Base-by-base conservation (phyloP, 2,797 vertebrate species). In the Platyrinchus mystaceus region DNA sequence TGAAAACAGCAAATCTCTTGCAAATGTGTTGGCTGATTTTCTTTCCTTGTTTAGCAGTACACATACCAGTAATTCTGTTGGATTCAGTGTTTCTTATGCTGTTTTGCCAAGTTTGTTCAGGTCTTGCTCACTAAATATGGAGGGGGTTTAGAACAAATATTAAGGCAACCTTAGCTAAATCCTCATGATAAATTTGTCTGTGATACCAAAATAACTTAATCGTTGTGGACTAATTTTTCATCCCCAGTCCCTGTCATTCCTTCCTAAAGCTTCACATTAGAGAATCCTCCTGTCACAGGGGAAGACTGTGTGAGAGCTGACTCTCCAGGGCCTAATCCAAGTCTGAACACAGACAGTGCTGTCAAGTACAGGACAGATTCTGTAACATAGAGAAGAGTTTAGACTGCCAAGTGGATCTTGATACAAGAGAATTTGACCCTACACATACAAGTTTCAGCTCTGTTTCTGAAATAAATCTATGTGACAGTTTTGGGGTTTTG, bases 381-480 rank as follows among this genome's bases (percentile, higher is more conserved):
- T 89, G 20, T 66, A 36, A 82, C 90, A 84, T 4, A 80, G 44
- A 87, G 80, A 78, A 81, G 84, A 78, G 69, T 69, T 85, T 56
- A 83, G 64, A 39, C 46, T 91, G 82, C 62, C 28, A 41, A 85
- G 59, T 71, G 77, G 52, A 93, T 94, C 68, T 78, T 76, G 90
- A 78, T 82, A 80, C 58, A 63, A 77, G 94, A 95, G 73, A 96
- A 82, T 95, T 87, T 95, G 93, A 92, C 92, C 90, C 74, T 87
- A 55, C 34, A 22, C n/a, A 32, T 91, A 52, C 43, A 92, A 69
- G 47, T 94, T 96, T 89, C 69, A 50, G 4, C 50, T 93, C 77
- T 43, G 24, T 81, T 94, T 95, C 89, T 94, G 89, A 84, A 89
- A 91, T 92, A 93, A 95, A 90, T 91, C 77, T 88, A 19, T 10